Evolutionary conservation across 2,888 invertebrate genomes (phyloP).

Genomic region (Lepidochrysops patricia): DNA sequence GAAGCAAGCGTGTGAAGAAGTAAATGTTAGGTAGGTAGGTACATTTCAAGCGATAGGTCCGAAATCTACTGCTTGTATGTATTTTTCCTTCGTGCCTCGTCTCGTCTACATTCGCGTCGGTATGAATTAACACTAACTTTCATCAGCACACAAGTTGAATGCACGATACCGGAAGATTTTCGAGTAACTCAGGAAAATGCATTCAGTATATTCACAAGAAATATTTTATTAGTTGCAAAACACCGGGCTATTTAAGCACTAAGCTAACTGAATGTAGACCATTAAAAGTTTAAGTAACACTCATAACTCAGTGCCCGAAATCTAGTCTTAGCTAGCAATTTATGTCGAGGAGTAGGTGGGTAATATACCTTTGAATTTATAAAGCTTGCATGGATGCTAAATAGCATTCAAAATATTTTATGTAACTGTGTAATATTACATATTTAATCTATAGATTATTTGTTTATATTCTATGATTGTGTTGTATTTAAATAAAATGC

Average conservation of each 20-base stretch:
- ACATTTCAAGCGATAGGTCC: too few relatives aligned
- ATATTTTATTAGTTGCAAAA: slow-evolving; percentile 27
- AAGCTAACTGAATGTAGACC: slow-evolving; percentile 51
- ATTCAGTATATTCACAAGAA: slow-evolving; percentile 3
- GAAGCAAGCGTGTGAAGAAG: too few relatives aligned
- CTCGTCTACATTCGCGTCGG: background rate
- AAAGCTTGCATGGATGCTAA: slow-evolving; percentile 5
- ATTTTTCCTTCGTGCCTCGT: too few relatives aligned
- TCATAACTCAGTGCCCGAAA: slow-evolving; percentile 39
- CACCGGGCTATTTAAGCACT: slow-evolving; percentile 41
- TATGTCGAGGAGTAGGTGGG: slow-evolving; percentile 18
- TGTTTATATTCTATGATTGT: too few relatives aligned
- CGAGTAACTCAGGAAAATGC: background rate
- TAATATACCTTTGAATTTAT: slow-evolving; percentile 14
- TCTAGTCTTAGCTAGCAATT: slow-evolving; percentile 34
- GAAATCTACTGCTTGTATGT: too few relatives aligned
- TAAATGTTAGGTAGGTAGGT: too few relatives aligned
- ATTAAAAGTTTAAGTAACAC: slow-evolving; percentile 55
- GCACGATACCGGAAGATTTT: background rate
- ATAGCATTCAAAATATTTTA: background rate
- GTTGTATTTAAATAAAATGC: too few relatives aligned
- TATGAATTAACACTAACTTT: background rate
- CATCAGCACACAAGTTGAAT: too few relatives aligned
- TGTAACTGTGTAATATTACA: too few relatives aligned
- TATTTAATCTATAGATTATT: too few relatives aligned